phyloP scores from a whole-genome alignment of 2,113 vertebrate species.

The Actenoides lindsayi region DNA sequence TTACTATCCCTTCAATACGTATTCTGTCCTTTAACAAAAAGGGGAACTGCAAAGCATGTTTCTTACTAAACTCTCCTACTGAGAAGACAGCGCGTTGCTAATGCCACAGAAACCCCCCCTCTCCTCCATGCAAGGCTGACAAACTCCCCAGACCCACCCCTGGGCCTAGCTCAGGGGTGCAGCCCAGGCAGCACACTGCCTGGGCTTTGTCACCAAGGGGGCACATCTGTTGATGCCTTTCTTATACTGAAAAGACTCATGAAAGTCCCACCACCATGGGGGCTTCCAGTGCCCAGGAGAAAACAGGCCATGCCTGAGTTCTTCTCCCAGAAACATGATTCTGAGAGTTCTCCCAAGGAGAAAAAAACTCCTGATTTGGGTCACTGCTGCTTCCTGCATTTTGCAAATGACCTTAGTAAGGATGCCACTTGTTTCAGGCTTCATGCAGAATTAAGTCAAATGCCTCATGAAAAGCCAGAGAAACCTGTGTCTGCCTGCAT shows the following conservation, averaged over 20 bases:
- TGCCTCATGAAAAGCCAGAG: not conserved
- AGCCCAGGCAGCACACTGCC: too few relatives aligned
- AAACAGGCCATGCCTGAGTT: rapidly evolving
- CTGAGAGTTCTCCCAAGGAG: not conserved
- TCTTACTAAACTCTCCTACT: not conserved
- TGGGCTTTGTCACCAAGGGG: too few relatives aligned
- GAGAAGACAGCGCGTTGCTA: not conserved
- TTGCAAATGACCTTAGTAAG: not conserved
- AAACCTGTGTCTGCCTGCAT: not conserved
- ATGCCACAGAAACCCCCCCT: not conserved
- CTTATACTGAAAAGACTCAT: too few relatives aligned
- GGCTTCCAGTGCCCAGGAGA: not conserved
- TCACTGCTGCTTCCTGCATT: not conserved
- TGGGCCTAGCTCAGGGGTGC: too few relatives aligned
- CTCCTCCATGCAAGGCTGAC: too few relatives aligned
- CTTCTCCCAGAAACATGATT: not conserved
- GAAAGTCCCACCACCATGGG: not conserved
- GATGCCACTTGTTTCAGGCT: not conserved
- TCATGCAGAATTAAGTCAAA: not conserved
- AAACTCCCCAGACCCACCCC: too few relatives aligned
- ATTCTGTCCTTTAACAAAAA: not conserved
- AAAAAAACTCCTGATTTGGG: rapidly evolving
- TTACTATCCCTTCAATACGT: not conserved
- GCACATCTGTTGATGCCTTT: too few relatives aligned
- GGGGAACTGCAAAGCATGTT: not conserved